Evolutionary conservation across 2,113 vertebrate species (phyloP), one percentile per base, ranked within the genome.

Genomic region (Aspiorhynchus laticeps): DNA sequence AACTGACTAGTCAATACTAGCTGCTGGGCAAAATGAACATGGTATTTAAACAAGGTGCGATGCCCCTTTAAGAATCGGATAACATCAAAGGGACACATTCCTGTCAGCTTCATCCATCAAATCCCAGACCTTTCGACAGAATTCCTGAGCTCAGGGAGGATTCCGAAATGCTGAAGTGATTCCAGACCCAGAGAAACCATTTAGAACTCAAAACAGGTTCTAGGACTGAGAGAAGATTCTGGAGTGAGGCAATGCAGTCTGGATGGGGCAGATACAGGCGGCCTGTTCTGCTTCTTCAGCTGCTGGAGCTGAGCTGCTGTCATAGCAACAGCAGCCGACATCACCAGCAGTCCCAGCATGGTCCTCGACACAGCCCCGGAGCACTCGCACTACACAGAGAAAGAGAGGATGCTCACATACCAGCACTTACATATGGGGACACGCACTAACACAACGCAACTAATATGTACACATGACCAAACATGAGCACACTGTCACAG

Each of bases 261-360:
- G 93, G 93, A 93, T 93, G 91, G 91, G 92, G 92, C 91, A 93
- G 92, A 93, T 93, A 94, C 90, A 93, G 95, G 94, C 92, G 93
- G 93, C 94, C 93, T 94, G 94, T 93, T 93, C 93, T 94, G 92
- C 93, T 94, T 94, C 93, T 93, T 93, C 86, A 93, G 93, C 91
- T 92, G 93, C 93, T 92, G 82, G 92, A 95, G 92, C 95, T 92
- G 91, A 91, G 92, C 91, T 91, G 97, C 96, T 96, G 96, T 96
- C 97, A 98, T 98, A 95, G 97, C 97, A 98, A 98, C 97, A 90
- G 95, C 94, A 95, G 95, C 93, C 93, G 96, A 93, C 95, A 94
- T 95, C 96, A 95, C 94, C 93, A 84, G 95, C 90, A 91, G 89
- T 94, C 96, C 96, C 97, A 96, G 97, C 95, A 94, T 91, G 94